Evolutionary conservation across 2,797 vertebrate species (phyloP).

Genomic region (Myotis planiceps): DNA sequence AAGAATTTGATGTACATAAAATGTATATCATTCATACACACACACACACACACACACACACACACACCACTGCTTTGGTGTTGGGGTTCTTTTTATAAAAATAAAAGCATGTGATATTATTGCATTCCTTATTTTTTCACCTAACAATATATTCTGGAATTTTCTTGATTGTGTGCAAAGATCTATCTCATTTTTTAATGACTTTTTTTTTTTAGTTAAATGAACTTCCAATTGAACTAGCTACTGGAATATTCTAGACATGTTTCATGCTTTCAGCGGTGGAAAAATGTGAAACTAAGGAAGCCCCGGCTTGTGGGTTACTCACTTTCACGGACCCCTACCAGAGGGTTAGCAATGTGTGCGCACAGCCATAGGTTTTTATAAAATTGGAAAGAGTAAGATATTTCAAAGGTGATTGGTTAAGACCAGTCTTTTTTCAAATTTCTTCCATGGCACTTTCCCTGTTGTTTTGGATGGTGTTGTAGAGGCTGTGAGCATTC

Average conservation of each 20-base stretch:
- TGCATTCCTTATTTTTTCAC: background rate
- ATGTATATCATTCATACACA: background rate
- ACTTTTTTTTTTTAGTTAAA: background rate
- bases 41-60: background rate
- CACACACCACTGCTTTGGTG: background rate
- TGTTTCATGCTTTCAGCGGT: background rate
- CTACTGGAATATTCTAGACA: background rate
- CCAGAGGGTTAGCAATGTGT: background rate
- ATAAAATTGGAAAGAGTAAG: background rate
- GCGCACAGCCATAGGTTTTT: background rate
- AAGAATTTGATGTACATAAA: background rate
- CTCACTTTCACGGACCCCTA: background rate
- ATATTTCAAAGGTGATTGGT: background rate
- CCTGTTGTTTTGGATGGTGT: background rate
- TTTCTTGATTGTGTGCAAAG: background rate
- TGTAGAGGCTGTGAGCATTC: background rate
- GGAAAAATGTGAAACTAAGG: background rate
- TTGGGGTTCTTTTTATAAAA: background rate
- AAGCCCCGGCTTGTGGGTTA: background rate
- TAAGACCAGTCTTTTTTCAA: background rate
- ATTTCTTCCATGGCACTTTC: background rate
- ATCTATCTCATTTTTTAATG: background rate
- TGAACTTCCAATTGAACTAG: conserved; percentile 6
- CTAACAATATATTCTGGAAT: background rate
- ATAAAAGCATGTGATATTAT: background rate